Base-by-base conservation (phyloP, 2,113 vertebrate genomes). In the Turdus rufiventris region DNA sequence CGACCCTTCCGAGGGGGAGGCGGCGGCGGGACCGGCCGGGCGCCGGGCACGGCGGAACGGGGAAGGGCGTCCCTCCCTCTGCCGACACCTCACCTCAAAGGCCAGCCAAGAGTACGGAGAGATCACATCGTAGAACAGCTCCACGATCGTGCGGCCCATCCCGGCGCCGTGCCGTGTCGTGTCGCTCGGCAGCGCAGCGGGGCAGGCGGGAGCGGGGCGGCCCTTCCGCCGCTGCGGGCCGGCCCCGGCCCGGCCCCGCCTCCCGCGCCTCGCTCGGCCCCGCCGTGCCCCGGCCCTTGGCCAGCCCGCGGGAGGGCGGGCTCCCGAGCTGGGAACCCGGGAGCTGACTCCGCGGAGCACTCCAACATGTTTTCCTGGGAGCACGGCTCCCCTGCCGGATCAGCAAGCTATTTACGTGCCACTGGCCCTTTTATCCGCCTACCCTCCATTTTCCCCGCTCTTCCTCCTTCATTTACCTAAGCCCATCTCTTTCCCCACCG, bases 361-460 rank as follows among this genome's bases (percentile, higher is more conserved):
- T 79, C 96, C 86, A 86, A 88, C 67, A 95, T 97, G 92, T 97
- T 98, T 88, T 97, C 97, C 68, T 97, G 95, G 85, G 98, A 98
- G 96, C 97, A 89, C 95, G 98, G 98, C 97, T 98, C 97, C 75
- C 98, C 97, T 82, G 97, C 98, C 28, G 97, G 95, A 29, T 7
- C 29, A 20, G 19, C 62, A 6, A 29, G 15, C 29, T 16, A 28
- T 36, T 65, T 18, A 45, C 6, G 8, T 56, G 47, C 14, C 18
- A 0, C 21, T 19, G 40, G 31, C 34, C 47, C 21, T 89, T 56
- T 62, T n/a, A 20, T 20, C 7, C 42, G 18, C 9, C 18, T 17
- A 12, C 56, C 5, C 31, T 83, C 26, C 5, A 2, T 24, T 54
- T 68, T 7, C 25, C 18, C 34, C 26, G 6, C 31, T 2, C 14